Percentiles rank a stretch among this genome's conserved stretches.
phyloP scores from a whole-genome alignment of 2,113 vertebrate genomes.

The Pipra filicauda region DNA sequence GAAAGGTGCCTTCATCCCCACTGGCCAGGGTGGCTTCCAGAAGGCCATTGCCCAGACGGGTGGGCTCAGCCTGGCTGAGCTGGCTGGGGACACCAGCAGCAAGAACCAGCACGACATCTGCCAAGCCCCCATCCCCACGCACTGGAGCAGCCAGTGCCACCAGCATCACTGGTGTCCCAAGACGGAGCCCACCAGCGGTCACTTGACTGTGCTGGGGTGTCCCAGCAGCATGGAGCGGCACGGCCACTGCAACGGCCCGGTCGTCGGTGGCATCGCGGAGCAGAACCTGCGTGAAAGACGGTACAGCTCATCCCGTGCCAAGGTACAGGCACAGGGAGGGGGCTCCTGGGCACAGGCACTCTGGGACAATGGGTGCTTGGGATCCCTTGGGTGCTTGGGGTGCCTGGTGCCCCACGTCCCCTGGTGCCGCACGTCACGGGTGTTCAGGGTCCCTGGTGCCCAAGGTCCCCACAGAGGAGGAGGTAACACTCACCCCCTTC shows the following conservation, averaged over 20 bases:
- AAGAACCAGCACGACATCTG: not conserved
- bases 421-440: not conserved
- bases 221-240: accelerated
- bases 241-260: not conserved
- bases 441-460: not conserved
- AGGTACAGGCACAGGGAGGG: not conserved
- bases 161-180: not conserved
- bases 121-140: not conserved
- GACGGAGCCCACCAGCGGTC: not conserved
- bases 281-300: not conserved
- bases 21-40: not conserved
- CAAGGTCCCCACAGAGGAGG: not conserved
- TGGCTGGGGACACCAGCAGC: not conserved
- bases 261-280: not conserved
- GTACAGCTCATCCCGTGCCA: not conserved
- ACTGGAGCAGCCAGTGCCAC: not conserved
- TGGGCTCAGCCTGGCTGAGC: slow-evolving; percentile 54
- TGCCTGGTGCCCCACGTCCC: not conserved
- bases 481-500: not conserved
- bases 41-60: slow-evolving; percentile 57
- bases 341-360: not conserved
- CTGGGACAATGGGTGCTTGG: not conserved
- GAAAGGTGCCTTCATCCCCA: not conserved
- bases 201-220: slow-evolving; percentile 29
- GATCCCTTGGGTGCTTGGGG: not conserved